Base-by-base conservation (phyloP, 2,113 vertebrate species). In the Corythoichthys intestinalis region DNA sequence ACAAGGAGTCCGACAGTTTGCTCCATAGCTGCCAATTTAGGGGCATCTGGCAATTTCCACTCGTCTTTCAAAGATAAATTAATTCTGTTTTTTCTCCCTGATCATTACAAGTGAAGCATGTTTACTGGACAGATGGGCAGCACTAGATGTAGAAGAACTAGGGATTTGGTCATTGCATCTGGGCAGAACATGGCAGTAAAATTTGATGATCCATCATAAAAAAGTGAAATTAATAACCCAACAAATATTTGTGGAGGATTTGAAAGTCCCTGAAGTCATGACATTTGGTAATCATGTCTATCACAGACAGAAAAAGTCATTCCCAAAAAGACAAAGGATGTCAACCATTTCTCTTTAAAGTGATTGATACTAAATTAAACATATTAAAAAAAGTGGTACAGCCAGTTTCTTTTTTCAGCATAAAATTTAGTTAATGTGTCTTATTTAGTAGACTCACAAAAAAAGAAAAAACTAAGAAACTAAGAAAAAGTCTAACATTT, bases 1-100 rank as follows among this genome's bases (percentile, higher is more conserved):
- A 38, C 69, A 62, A 28, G 20, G 10, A 58, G 56, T 58, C 34
- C 37, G 56, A 58, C 56, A 58, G 35, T 58, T 58, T 37, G 56
- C 28, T 58, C 14, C 20, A 11, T 14, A 8, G 34, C 56, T 4
- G 56, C 2, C 56, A 58, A 37, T 58, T 37, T 35, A 6, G 56
- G 11, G 12, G 35, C 56, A 15, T 58, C 11, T 37, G 56, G 56
- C 34, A 28, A 13, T 58, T 58, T 38, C 4, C 28, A 37, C 12
- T 58, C 56, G 34, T 37, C 56, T 57, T 35, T 57, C 12, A 37
- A 58, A 58, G 56, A 58, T 34, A 37, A 58, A 37, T 12, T 35
- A 15, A 28, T 58, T 34, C 13, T 37, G 14, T 13, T 57, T 57
- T 14, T 6, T 37, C 34, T 57, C 34, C 12, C 8, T 34, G 3